Base-by-base conservation (phyloP, 2,888 invertebrate genomes). In the Ernsta delagoae region DNA sequence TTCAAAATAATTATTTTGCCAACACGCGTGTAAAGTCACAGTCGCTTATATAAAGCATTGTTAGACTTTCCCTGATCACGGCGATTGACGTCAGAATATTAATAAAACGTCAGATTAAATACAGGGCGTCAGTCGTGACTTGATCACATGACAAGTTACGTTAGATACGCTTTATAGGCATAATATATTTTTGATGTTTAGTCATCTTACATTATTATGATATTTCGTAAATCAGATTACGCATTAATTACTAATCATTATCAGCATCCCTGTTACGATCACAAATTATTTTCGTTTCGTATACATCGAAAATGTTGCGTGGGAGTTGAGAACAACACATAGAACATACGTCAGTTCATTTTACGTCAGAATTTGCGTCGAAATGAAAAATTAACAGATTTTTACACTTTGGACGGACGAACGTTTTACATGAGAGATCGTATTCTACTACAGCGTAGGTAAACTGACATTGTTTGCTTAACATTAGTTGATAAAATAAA, bases 241-340 rank as follows among this genome's bases (percentile, higher is more conserved):
- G 43, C 45, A 45, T 45, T 45, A 45, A 45, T 4, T n/a, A n/a
- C n/a, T 12, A 48, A 48, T 48, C 48, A 48, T 12, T 12, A 48
- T 48, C 48, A 48, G 48, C 48, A 12, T 6, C 48, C 48, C 48
- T 48, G n/a, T 48, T 11, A 54, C 9, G 54, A 24, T 9, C 31
- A 54, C 24, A 54, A 31, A 5, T 31, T 31, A 24, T 54, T 11
- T n/a, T 31, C 11, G 16, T 56, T 34, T 34, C 31, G 36, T 34
- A 16, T 53, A 11, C 45, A 59, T n/a, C 41, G 65, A 59, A 60
- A 59, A 48, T 59, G 12, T 8, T 12, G 65, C 59, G 65, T 66
- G 50, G 65, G 65, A 4, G 59, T 59, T 12, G 48, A 48, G 24
- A 50, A 50, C 65, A 59, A 43, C n/a, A 54, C 63, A 43, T 56